Conservation (phyloP, 2,113 vertebrate species). For the Lonchura striata region DNA sequence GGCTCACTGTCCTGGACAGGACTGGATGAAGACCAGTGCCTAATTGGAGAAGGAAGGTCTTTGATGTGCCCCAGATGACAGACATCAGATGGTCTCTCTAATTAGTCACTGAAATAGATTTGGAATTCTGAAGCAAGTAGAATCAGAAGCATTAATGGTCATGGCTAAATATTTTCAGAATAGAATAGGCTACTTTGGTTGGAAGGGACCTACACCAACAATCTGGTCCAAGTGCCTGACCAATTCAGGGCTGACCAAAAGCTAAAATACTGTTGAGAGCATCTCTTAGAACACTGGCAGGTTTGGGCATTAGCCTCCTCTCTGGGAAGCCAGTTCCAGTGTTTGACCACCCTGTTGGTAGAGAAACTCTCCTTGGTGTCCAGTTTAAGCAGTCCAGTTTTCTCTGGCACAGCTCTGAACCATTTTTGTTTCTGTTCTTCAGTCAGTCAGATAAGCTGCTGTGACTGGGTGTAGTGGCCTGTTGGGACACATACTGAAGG, state of each 20-base stretch:
- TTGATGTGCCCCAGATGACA: constrained; percentile 41
- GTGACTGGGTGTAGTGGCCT: background rate
- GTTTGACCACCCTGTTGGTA: background rate
- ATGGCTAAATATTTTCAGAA: background rate
- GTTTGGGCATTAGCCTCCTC: background rate
- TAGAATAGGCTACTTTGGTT: background rate
- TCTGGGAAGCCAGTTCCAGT: background rate
- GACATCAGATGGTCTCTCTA: background rate
- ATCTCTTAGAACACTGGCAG: background rate
- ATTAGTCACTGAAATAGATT: background rate
- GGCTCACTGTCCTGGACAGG: background rate
- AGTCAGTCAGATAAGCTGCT: background rate
- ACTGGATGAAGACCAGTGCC: background rate
- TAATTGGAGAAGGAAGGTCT: constrained; percentile 15
- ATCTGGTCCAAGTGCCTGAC: background rate
- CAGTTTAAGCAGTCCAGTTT: background rate
- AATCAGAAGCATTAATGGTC: background rate
- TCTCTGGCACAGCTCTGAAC: background rate
- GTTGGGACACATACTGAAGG: background rate
- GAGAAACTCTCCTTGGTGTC: background rate
- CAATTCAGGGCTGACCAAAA: background rate
- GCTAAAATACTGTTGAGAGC: background rate
- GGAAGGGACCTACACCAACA: background rate
- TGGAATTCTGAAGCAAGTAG: background rate
- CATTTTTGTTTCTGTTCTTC: background rate